Conservation (phyloP, 92 coral and sea anemone genomes). For the Anthopleura xanthogrammica region DNA sequence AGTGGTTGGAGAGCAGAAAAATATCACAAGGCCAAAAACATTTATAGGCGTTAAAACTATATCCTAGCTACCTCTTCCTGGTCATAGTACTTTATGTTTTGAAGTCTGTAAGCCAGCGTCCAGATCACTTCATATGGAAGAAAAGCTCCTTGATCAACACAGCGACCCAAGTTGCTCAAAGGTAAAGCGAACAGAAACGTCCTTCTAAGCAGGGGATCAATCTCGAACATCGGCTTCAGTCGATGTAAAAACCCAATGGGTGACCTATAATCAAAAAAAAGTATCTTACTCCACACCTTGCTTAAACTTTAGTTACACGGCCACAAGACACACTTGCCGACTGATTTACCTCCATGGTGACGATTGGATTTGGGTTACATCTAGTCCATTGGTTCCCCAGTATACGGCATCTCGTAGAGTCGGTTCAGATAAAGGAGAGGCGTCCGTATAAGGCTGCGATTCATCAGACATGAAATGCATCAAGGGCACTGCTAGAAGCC, state of each 20-base stretch:
- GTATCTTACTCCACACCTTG: not conserved
- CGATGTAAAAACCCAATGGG: constrained; percentile 2
- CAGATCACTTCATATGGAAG: constrained; percentile 61
- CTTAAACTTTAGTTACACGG: not conserved
- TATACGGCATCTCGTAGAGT: constrained; percentile 23
- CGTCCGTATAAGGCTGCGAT: constrained; percentile 49
- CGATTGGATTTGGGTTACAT: constrained; percentile 21
- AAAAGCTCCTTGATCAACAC: constrained; percentile 41
- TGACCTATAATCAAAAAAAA: constrained; percentile 20
- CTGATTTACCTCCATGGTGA: not conserved
- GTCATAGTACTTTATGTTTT: not conserved
- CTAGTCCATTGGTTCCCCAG: constrained; percentile 74
- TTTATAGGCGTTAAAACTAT: too few relatives aligned
- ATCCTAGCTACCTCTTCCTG: constrained; percentile 25
- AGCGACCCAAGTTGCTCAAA: constrained; percentile 28
- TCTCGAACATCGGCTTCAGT: constrained; percentile 45
- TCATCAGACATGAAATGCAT: constrained; percentile 62
- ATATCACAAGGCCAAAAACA: too few relatives aligned
- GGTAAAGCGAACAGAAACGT: constrained; percentile 64
- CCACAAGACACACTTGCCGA: too few relatives aligned
- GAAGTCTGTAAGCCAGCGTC: constrained; percentile 44
- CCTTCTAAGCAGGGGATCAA: constrained; percentile 76
- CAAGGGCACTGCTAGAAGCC: constrained; percentile 76
- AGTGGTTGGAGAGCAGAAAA: too few relatives aligned
- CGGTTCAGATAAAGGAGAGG: constrained; percentile 38